Percentiles rank a stretch among this genome's conserved stretches.
Conservation (phyloP, 2,797 vertebrate genomes). For the Masticophis lateralis region DNA sequence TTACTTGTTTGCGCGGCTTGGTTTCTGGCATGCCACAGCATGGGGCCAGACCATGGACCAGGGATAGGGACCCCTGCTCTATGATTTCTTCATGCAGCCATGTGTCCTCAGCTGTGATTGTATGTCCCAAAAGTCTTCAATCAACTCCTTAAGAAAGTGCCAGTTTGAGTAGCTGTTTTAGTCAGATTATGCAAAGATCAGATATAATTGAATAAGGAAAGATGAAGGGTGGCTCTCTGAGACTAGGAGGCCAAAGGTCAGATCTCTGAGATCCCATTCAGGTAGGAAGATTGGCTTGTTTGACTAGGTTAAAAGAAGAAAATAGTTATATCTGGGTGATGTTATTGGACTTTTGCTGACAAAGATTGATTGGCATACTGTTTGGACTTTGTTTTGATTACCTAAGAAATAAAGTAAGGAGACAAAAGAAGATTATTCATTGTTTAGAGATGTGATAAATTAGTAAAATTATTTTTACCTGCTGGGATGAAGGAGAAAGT, state of each 20-base stretch:
- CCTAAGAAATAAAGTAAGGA: not conserved
- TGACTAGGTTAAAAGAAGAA: not conserved
- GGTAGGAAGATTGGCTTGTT: not conserved
- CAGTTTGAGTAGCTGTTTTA: not conserved
- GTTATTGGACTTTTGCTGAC: not conserved
- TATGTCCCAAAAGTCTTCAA: not conserved
- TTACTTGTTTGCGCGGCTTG: not conserved
- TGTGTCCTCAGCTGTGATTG: not conserved
- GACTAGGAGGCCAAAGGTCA: not conserved
- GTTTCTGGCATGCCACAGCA: not conserved
- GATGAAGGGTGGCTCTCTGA: not conserved
- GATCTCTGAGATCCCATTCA: not conserved
- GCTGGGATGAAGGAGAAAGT: not conserved
- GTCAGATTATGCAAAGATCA: not conserved
- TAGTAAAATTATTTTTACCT: not conserved
- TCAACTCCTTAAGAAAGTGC: not conserved
- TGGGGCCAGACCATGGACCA: not conserved
- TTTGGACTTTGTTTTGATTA: not conserved
- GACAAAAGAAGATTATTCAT: not conserved
- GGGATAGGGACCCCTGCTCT: not conserved
- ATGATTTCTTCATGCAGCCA: not conserved
- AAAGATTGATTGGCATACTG: not conserved
- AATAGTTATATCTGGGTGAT: not conserved
- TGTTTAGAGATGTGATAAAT: not conserved
- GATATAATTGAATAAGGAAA: not conserved